These are phyloP conservation scores for Clistopyga incitator DNA, from an alignment of 2,888 invertebrate species.

Conservation along the genomic window DNA sequence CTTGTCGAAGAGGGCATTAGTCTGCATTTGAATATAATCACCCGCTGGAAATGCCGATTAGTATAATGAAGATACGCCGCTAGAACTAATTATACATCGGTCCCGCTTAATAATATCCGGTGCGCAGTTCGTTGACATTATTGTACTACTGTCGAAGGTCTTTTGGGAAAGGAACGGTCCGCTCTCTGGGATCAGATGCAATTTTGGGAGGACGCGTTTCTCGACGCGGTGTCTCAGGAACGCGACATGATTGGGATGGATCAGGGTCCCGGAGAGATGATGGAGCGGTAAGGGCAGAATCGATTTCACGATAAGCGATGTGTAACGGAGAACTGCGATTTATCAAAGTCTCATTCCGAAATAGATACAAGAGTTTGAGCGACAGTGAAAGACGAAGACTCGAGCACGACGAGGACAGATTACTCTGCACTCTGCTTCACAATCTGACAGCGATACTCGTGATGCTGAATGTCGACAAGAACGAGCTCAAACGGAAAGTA, in stretches of 20 bases:
- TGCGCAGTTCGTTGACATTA: background rate
- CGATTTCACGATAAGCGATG: too few species aligned
- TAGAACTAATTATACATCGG: background rate
- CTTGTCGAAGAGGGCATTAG: background rate
- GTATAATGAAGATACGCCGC: background rate
- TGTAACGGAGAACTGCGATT: background rate
- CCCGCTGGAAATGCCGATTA: background rate
- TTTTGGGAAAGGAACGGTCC: slow-evolving; percentile 91
- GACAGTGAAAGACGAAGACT: slow-evolving; percentile 97
- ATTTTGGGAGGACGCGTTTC: slow-evolving; percentile 99
- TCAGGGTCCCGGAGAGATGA: slow-evolving; percentile 99
- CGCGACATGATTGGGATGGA: slow-evolving; percentile 99
- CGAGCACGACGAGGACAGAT: slow-evolving; percentile 98
- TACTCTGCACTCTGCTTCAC: slow-evolving; percentile 97
- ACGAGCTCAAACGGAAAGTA: slow-evolving; percentile 93
- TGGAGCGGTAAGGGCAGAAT: slow-evolving; percentile 89
- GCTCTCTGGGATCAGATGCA: slow-evolving; percentile 99
- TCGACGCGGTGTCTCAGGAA: slow-evolving; percentile 99
- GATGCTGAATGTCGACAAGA: slow-evolving; percentile 94
- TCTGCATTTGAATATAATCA: background rate
- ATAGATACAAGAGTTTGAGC: slow-evolving; percentile 94
- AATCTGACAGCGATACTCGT: slow-evolving; percentile 98
- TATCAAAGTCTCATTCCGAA: slow-evolving; percentile 35
- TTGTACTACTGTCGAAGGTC: slow-evolving; percentile 78
- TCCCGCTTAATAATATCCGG: background rate